Conservation (phyloP, 2,113 vertebrate species). For the Microcebus ravelobensis region DNA sequence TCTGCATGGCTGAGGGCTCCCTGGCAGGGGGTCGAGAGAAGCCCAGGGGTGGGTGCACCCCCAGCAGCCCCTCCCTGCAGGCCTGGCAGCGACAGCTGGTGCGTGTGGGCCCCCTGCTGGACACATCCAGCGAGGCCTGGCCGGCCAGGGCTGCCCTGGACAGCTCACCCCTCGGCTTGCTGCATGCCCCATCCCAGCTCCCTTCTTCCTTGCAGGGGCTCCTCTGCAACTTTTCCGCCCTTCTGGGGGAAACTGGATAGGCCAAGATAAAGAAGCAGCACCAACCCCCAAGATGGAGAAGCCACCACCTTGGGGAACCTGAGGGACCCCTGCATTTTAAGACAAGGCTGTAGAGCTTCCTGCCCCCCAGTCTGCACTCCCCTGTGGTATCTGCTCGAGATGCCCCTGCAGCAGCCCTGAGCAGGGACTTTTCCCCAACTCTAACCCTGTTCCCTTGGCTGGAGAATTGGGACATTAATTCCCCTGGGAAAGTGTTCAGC, state of each 20-base stretch:
- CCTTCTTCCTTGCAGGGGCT: neutral
- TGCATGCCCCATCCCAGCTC: too few species aligned
- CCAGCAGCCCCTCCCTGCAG: neutral
- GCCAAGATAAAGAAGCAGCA: neutral
- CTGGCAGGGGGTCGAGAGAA: neutral
- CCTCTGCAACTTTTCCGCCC: neutral
- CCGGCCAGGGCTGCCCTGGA: neutral
- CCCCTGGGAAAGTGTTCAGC: neutral
- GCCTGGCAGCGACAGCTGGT: neutral
- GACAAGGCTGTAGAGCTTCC: neutral
- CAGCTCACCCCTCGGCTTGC: neutral
- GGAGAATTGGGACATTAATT: neutral
- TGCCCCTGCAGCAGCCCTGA: fast-evolving
- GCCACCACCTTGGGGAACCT: fast-evolving
- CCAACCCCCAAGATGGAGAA: neutral
- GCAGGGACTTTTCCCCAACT: too few species aligned
- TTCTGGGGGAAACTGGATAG: neutral
- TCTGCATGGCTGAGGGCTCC: neutral
- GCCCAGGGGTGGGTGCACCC: neutral
- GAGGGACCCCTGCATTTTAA: neutral
- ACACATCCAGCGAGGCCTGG: neutral
- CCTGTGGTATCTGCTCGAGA: neutral
- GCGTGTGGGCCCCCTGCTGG: slow-evolving; percentile 61
- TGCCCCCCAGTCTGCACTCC: neutral
- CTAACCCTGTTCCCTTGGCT: neutral